Evolutionary conservation across 2,113 vertebrate species (phyloP), one percentile per base, ranked within the genome.

Genomic region (Mus pahari): DNA sequence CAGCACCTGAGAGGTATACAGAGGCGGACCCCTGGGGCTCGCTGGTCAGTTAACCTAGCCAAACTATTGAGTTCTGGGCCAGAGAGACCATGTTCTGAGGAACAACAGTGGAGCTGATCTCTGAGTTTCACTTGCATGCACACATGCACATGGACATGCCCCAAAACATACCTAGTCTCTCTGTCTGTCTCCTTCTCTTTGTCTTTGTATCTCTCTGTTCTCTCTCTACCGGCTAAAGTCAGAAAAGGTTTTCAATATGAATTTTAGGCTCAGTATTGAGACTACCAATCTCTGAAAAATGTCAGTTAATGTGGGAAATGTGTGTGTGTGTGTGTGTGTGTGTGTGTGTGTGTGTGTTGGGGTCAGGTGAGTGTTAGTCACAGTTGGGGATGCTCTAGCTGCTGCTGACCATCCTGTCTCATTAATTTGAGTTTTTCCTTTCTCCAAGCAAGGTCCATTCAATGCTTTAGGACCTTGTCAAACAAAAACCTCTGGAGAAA

Each of bases 401-500:
- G 48, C 48, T 53, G 77, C 33, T 79, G 28, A 20, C 19, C 9
- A 10, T 5, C 13, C 28, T 53, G 8, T 17, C 10, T 55, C 50
- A 36, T 53, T 19, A 79, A 36, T 91, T 3, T 74, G 68, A 87
- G 22, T 11, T 58, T 89, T 86, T 39, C 91, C 89, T 88, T 79
- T 55, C 28, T 86, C 36, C 55, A 90, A 58, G 33, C 39, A 71
- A 74, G 60, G 14, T 39, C 55, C 58, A 48, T 42, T 28, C 60
- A 82, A 45, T 86, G 75, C 19, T 73, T 94, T 75, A 39, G 90
- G 79, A 79, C 28, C 53, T 45, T 86, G 58, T 50, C 77, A 96
- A 95, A 87, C 7, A 10, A 84, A 89, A 66, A 28, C 17, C 13
- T 91, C 53, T 90, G 58, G 62, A 16, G 45, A 91, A n/a, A 74